phyloP scores from a whole-genome alignment of 2,888 invertebrate species.

The Miltochrista miniata region DNA sequence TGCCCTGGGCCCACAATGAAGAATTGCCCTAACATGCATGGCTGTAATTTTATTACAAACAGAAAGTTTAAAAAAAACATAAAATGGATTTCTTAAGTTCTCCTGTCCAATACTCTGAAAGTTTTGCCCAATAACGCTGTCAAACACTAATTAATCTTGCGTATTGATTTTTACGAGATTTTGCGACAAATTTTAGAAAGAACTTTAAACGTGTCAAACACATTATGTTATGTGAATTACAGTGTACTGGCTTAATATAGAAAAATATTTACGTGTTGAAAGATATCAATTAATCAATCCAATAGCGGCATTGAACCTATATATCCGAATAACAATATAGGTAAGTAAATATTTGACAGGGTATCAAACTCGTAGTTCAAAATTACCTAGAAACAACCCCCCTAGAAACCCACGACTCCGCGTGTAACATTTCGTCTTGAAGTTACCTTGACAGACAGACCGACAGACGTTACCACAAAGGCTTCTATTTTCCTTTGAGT shows the following conservation, averaged over 20 bases:
- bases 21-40: no score
- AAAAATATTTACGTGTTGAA: no score
- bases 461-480: slow-evolving; percentile 4
- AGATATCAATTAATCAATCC: no score
- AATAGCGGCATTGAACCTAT: no score
- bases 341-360: neutral
- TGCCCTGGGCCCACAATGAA: no score
- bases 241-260: no score
- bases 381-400: neutral
- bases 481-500: slow-evolving; percentile 1
- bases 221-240: no score
- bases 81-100: neutral
- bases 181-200: neutral
- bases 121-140: neutral
- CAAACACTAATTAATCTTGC: neutral
- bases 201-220: neutral
- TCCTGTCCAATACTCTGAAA: neutral
- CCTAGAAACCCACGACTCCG: neutral
- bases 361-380: neutral
- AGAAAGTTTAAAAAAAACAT: neutral
- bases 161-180: neutral
- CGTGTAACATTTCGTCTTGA: neutral
- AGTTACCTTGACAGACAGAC: slow-evolving; percentile 1
- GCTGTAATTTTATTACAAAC: neutral
- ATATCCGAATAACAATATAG: no score